Evolutionary conservation across 2,888 invertebrate genomes (phyloP).

Genomic region (Lottia gigantea): DNA sequence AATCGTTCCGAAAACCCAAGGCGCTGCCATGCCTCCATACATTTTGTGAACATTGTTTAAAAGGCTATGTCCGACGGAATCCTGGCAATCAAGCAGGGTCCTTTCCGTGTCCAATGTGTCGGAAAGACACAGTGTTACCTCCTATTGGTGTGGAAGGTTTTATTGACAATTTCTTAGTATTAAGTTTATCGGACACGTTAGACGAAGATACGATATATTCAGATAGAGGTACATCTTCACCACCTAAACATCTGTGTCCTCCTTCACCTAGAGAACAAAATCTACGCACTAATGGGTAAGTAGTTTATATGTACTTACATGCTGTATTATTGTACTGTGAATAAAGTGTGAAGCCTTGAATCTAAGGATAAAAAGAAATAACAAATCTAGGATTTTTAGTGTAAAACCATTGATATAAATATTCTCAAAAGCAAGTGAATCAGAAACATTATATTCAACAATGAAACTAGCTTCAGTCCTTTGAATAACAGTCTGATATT

Average conservation of each 20-base stretch:
- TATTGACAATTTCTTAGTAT: constrained; percentile 57
- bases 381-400: no score
- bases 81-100: constrained; percentile 53
- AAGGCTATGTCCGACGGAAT: constrained; percentile 58
- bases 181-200: constrained; percentile 55
- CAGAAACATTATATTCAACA: no score
- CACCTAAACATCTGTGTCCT: constrained; percentile 53
- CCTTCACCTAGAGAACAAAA: constrained; percentile 56
- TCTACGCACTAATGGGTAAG: constrained; percentile 54
- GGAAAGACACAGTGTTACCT: constrained; percentile 55
- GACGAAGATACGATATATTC: constrained; percentile 41
- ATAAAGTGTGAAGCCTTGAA: no score
- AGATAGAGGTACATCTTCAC: constrained; percentile 21
- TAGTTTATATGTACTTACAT: constrained; percentile 13
- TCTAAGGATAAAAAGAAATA: no score
- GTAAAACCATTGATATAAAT: no score
- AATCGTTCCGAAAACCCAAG: constrained; percentile 55
- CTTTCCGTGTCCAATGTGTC: constrained; percentile 62
- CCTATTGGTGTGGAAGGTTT: constrained; percentile 53
- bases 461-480: no score
- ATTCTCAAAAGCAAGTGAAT: no score
- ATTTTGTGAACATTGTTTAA: constrained; percentile 52
- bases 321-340: no score
- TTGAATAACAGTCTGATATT: no score
- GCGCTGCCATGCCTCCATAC: constrained; percentile 60